Base-by-base conservation (phyloP, 2,113 vertebrate species). In the Trachemys scripta region DNA sequence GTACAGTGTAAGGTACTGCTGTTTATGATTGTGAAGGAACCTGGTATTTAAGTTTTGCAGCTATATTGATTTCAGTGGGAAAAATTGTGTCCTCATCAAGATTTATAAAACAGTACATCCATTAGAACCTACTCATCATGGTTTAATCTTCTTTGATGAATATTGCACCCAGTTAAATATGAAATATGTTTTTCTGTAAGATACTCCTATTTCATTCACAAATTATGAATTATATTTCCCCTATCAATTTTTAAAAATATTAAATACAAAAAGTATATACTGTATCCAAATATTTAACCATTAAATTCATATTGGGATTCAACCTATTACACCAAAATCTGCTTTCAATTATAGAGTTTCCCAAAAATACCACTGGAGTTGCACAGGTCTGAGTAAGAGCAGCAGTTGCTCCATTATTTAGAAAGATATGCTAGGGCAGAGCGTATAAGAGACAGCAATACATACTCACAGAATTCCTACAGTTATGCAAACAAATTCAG, bases 1-100 rank as follows among this genome's bases (percentile, higher is more conserved):
- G 95, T 96, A 97, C 92, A 85, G 95, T 80, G 1, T 5, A 79
- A 98, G 97, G 94, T 97, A 94, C 93, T 94, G 53, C 89, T 92
- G 91, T 95, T 93, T 92, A 92, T 93, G 96, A 98, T 76, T 97
- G 93, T 1, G 29, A 97, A 96, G 88, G 83, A 95, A 95, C 90
- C 89, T 82, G 31, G 91, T 95, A 89, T 93, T 79, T 80, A 86
- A 85, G 95, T 93, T 95, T 95, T 87, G n/a, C 62, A 92, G 57
- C 75, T 81, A 54, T 11, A 82, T 49, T 42, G 50, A 59, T 53
- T 38, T 91, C 29, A 89, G 22, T 38, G 38, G 57, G 85, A n/a
- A 88, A 5, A 17, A 8, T 92, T 86, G 93, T 88, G n/a, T 96
- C 90, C 93, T 72, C 82, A 69, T 10, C 2, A 65, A 92, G 82